These are phyloP conservation scores for Odocoileus virginianus DNA, from an alignment of 2,113 vertebrate genomes.

Conservation along the genomic window DNA sequence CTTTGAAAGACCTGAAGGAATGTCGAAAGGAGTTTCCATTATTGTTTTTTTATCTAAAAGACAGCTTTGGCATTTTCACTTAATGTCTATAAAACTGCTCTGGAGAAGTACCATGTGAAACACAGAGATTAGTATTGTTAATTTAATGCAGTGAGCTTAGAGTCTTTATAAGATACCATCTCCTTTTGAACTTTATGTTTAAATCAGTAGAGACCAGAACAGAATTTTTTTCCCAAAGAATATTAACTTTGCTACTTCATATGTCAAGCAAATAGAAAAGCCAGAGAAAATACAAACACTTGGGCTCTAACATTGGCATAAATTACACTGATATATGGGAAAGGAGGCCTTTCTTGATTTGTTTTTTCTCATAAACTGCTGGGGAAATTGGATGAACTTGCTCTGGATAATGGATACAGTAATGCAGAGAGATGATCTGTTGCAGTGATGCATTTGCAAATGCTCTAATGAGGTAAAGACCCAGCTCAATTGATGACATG, in stretches of 20 bases:
- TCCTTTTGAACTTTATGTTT: conserved; percentile 69
- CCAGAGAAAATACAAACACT: conserved; percentile 39
- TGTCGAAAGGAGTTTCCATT: conserved; percentile 22
- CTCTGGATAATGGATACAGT: conserved; percentile 32
- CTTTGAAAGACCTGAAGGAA: conserved; percentile 6
- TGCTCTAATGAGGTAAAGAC: conserved; percentile 39
- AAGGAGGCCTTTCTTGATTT: conserved; percentile 7
- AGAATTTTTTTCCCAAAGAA: conserved; percentile 18
- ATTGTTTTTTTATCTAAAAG: conserved; percentile 56
- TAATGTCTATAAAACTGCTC: conserved; percentile 36
- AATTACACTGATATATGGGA: conserved; percentile 25
- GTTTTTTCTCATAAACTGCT: conserved; percentile 9
- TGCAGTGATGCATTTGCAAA: conserved; percentile 1
- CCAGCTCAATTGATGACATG: not conserved
- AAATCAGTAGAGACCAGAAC: conserved; percentile 60
- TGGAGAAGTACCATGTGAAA: conserved; percentile 50
- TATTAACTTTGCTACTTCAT: conserved; percentile 56
- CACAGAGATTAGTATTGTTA: conserved; percentile 69
- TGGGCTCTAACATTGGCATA: not conserved
- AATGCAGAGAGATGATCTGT: conserved; percentile 21
- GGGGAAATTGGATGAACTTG: conserved; percentile 39
- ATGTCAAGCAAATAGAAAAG: conserved; percentile 60
- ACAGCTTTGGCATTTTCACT: conserved; percentile 66
- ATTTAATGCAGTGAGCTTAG: conserved; percentile 61
- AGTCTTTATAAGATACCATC: conserved; percentile 66